A percentile compares a stretch with the other conserved stretches of the same genome.
phyloP scores from a whole-genome alignment of 2,888 invertebrate genomes.

The Cynaeus angustus region DNA sequence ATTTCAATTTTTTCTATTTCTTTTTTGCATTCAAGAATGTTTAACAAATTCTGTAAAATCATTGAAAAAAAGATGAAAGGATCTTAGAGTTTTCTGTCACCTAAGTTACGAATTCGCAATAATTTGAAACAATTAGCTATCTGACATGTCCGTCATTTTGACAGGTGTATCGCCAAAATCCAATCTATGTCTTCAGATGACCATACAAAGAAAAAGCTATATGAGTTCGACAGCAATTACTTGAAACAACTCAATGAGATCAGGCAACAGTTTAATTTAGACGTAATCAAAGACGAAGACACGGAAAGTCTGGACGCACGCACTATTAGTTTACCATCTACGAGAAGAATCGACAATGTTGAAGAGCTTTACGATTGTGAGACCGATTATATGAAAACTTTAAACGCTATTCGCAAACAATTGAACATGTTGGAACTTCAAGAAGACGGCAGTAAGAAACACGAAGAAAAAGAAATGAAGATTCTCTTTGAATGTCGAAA shows the following conservation, averaged over 20 bases:
- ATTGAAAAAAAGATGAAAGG: too few relatives aligned
- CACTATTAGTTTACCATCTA: not conserved
- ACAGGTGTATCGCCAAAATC: conserved; percentile 5
- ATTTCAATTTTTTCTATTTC: too few relatives aligned
- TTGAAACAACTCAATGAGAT: conserved; percentile 13
- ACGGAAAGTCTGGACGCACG: not conserved
- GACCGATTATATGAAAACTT: conserved; percentile 54
- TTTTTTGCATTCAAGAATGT: too few relatives aligned
- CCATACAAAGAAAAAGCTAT: conserved; percentile 12
- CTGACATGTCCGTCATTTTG: conserved; percentile 15
- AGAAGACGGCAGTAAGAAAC: conserved; percentile 20
- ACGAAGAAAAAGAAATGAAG: conserved; percentile 5
- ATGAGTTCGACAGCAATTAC: conserved; percentile 16
- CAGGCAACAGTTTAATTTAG: conserved; percentile 12
- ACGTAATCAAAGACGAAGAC: conserved; percentile 7
- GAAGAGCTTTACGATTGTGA: conserved; percentile 54
- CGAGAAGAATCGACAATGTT: not conserved
- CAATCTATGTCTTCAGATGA: conserved; percentile 25
- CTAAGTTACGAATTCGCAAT: too few relatives aligned
- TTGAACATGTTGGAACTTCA: conserved; percentile 53
- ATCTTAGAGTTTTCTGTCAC: too few relatives aligned
- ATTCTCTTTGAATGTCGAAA: not conserved
- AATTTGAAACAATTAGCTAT: not conserved
- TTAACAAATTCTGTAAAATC: too few relatives aligned
- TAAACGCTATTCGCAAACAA: conserved; percentile 54